Base-by-base conservation (phyloP, 2,888 invertebrate species). In the Halocaridina rubra region DNA sequence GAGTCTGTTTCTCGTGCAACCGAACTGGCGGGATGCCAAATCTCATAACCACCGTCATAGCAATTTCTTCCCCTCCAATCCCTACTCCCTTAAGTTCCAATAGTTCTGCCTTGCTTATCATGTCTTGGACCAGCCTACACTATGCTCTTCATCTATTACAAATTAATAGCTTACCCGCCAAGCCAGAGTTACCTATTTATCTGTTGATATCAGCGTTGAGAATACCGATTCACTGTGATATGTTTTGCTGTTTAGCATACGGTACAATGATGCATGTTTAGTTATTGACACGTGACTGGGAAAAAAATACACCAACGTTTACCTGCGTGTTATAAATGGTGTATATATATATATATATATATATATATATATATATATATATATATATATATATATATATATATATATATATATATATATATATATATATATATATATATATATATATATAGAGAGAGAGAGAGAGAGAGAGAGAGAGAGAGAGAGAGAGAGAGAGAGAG, bases 271-370 rank as follows among this genome's bases (percentile, higher is more conserved):
- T n/a, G n/a, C n/a, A n/a, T n/a, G n/a, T n/a, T n/a, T n/a, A n/a
- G n/a, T n/a, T n/a, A n/a, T n/a, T n/a, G n/a, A n/a, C n/a, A n/a
- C n/a, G n/a, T n/a, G n/a, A n/a, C n/a, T n/a, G n/a, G n/a, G n/a
- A n/a, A n/a, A n/a, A 8, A 67, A 8, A 39, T 39, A 39, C 13
- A 39, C 13, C 7, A 8, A 39, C 13, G 13, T 39, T 39, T 39
- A 39, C 13, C 22, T 72, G 30, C 30, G 30, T 72, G 30, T 72
- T 29, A 29, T 29, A 29, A 72, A 29, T 3, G 22, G 30, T 72
- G 30, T 72, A 71, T 71, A 71, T 71, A 27, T 71, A 71, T 71
- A 71, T 71, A 71, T 71, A 71, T 71, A 71, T 71, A 71, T 71
- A 71, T 71, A 71, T 71, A 71, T 71, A 27, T 71, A 71, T 71